Base-by-base conservation (phyloP, 1,140 invertebrate species). In the Drosophila cardini region DNA sequence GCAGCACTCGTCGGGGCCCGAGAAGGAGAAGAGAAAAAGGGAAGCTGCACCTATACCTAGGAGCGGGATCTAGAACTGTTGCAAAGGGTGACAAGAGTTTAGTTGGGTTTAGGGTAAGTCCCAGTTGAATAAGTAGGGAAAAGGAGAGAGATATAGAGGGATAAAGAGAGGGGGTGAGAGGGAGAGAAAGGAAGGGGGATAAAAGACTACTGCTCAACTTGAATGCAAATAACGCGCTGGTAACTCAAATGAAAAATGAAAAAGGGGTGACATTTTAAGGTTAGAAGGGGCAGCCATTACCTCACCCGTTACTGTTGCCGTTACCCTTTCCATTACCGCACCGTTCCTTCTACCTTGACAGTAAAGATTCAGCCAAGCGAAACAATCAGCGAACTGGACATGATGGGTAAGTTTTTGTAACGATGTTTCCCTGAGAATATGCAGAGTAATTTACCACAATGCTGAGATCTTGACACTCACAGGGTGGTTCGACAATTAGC, bases 381-480 rank as follows among this genome's bases (percentile, higher is more conserved):
- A 56, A 60, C 71, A 69, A 68, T 73, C 71, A 73, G 65, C 71
- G 71, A 73, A 69, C 71, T 73, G 71, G 71, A 73, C 71, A 69
- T 61, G 71, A 73, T 73, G 71, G 56, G 38, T 13, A 68, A 55
- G 55, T 40, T 56, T 58, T 57, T 50, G 62, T 68, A 72, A 72
- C 62, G 62, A 65, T 67, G 70, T 68, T 55, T 40, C 4, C 32
- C 34, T 36, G 63, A 60, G 62, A 67, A 40, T 67, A 57, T 43
- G 36, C 53, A 8, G 26, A 36, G 40, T 57, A 43, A 32, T 53
- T 64, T 45, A 50, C 45, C 38, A 32, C 57, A 63, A 46, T 11
- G 16, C 61, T 42, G 13, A 63, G 61, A 63, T 70, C 62, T 62
- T 43, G 30, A 16, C 50, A n/a, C 2, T 50, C 16, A 42, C n/a